Base-by-base conservation (phyloP, 2,888 invertebrate genomes). In the Caenorhabditis becei region DNA sequence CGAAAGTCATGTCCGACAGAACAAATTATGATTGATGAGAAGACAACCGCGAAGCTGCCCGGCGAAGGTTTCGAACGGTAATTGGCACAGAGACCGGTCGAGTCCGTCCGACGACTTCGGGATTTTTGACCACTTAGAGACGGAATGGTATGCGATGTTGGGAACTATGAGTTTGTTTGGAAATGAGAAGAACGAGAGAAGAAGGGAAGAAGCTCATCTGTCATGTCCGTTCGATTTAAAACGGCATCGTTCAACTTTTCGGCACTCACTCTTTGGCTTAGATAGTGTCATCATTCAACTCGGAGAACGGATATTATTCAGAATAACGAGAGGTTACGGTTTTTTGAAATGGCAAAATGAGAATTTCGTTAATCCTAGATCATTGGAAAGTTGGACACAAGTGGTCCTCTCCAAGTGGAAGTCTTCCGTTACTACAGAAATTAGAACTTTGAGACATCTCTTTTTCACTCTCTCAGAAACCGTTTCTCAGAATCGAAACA, bases 21-120 rank as follows among this genome's bases (percentile, higher is more conserved):
- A 75, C 75, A 75, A 75, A 75, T 75, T 75, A 75, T 66, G 75
- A 75, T 75, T 75, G 75, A 75, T 75, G 63, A 58, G 75, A 58
- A 24, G 23, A 49, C n/a, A n/a, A n/a, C 35, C 32, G 47, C 49
- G 56, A 32, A 24, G 53, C 61, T 61, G 53, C 32, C 28, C 24
- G 23, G n/a, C 44, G 26, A 44, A 72, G 58, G 75, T 75, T 75
- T 75, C 75, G 75, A 66, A 75, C 75, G 66, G 75, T 75, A 75
- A 75, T 75, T 75, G 75, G 66, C 66, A 75, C 41, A 24, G 20
- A 23, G 47, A 63, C 58, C 47, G 65, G 74, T 65, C 58, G 51
- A 14, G 41, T 28, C 53, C 59, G 59, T 58, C 58, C 3, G 49
- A 32, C 47, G 54, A 66, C 11, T 11, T 47, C 67, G 67, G 58